A percentile compares a stretch with the other conserved stretches of the same genome.
These are phyloP conservation scores for Ibycter americanus DNA, from an alignment of 2,797 vertebrate genomes.

Conservation along the genomic window DNA sequence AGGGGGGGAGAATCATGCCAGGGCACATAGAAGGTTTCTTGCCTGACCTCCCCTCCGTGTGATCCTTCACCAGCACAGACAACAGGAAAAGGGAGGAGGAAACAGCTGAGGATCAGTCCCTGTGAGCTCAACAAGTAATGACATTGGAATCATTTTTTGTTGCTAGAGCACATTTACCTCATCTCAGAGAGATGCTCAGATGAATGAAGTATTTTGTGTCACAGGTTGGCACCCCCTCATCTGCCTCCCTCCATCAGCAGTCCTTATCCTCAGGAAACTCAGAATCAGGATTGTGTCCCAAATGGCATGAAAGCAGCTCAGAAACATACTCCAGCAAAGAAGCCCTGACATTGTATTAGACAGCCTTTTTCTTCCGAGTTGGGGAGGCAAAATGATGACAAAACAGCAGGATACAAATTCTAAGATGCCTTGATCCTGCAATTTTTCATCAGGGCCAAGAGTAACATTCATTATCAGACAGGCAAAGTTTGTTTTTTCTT, in stretches of 20 bases:
- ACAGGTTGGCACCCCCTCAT: background rate
- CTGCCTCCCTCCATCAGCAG: background rate
- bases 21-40: background rate
- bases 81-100: background rate
- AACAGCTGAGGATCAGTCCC: background rate
- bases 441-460: background rate
- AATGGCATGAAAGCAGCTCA: background rate
- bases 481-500: conserved; percentile 31
- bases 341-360: background rate
- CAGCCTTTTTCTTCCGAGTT: background rate
- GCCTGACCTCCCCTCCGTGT: background rate
- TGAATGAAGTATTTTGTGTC: background rate
- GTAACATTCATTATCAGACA: background rate
- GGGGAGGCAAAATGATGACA: background rate
- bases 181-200: background rate
- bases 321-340: background rate
- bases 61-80: background rate
- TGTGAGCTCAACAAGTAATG: background rate
- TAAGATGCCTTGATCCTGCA: background rate
- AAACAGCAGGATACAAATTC: background rate
- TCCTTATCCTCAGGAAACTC: background rate
- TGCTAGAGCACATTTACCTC: background rate
- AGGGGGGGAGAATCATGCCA: rapidly evolving
- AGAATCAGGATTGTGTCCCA: background rate
- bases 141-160: background rate